Base-by-base conservation (phyloP, 2,113 vertebrate species). In the Vulpes ferrilata region DNA sequence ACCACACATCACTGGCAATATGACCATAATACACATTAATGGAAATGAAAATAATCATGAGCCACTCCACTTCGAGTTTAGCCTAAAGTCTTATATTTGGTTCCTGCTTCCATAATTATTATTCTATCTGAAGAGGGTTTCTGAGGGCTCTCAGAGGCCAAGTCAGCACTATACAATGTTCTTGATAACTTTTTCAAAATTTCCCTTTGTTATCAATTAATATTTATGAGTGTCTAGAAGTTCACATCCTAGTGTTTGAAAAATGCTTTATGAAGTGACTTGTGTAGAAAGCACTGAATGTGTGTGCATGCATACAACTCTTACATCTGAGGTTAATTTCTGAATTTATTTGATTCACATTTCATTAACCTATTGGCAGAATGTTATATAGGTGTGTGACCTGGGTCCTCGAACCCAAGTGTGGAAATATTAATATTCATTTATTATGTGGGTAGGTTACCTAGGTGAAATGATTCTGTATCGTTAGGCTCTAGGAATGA, bases 131-230 rank as follows among this genome's bases (percentile, higher is more conserved):
- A 93, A 93, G 87, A 89, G 43, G 0, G 16, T 25, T 88, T 90
- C 90, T 62, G 74, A 82, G 83, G 17, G 13, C 64, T 92, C 59
- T 88, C 60, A 11, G 27, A 88, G 57, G 83, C 59, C 10, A 76
- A 51, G 67, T 64, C 69, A 65, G 15, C 60, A 62, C 11, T 51
- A 10, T 15, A 5, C 10, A 81, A 32, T 19, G n/a, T 17, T 53
- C 59, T 76, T 73, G 87, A 90, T 92, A 89, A 89, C 30, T 90
- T 95, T 71, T 74, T 32, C 53, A 74, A 60, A 12, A 76, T 74
- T 69, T 90, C 65, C 32, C 55, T 95, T 95, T 95, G 89, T 84
- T 97, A 69, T 71, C 74, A 93, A 86, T 95, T 93, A 92, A 94
- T 96, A 96, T 82, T 92, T 90, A 88, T 90, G 57, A 92, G 30